Percentiles rank a stretch among this genome's conserved stretches.
These are phyloP conservation scores for Cochlearius cochlearius DNA, from an alignment of 2,113 vertebrate species.

Conservation along the genomic window DNA sequence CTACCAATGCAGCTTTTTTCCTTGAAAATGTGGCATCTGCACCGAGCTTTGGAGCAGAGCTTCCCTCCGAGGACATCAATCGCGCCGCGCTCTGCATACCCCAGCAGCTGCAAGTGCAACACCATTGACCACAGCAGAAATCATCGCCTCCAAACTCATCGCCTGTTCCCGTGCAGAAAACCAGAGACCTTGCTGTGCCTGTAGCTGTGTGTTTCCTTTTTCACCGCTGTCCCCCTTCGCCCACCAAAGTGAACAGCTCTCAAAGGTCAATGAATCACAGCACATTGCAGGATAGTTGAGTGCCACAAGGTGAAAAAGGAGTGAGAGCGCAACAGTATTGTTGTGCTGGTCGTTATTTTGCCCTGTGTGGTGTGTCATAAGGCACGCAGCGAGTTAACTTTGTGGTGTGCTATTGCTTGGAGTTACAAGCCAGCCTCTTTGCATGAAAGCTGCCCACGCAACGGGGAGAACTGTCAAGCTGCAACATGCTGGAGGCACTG, in stretches of 20 bases:
- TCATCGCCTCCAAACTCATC: fast-evolving
- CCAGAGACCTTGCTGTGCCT: not conserved
- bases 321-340: fast-evolving
- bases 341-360: fast-evolving
- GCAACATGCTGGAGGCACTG: not conserved
- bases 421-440: not conserved
- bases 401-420: not conserved
- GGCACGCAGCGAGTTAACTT: not conserved
- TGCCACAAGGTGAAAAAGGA: fast-evolving
- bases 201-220: not conserved
- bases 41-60: not conserved
- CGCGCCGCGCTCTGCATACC: fast-evolving
- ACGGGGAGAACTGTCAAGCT: not conserved
- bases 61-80: fast-evolving
- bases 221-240: too few species aligned
- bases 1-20: not conserved
- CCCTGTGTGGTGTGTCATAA: fast-evolving
- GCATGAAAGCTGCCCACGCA: not conserved
- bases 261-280: fast-evolving
- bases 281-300: fast-evolving
- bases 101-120: fast-evolving
- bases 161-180: not conserved
- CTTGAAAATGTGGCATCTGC: not conserved
- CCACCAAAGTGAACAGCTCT: fast-evolving
- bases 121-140: fast-evolving